phyloP scores from a whole-genome alignment of 2,113 vertebrate species.

The Sylvilagus bachmani region DNA sequence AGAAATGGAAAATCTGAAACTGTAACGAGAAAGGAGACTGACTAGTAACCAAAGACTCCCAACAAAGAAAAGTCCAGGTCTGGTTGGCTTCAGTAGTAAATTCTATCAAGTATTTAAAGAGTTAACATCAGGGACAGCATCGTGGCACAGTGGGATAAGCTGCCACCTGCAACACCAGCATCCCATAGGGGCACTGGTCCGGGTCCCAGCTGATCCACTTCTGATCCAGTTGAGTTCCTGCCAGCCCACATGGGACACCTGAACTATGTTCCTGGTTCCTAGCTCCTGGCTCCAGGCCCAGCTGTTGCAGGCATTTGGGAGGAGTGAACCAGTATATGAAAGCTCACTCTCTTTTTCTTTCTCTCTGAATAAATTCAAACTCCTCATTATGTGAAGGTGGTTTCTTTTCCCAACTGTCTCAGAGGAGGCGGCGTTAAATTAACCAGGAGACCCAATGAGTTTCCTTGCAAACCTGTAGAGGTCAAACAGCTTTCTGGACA shows the following conservation, averaged over 20 bases:
- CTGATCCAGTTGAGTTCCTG: too few relatives aligned
- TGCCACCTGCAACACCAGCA: too few relatives aligned
- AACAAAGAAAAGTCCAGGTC: background rate
- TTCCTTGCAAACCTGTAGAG: background rate
- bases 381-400: background rate
- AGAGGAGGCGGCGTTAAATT: background rate
- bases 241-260: too few relatives aligned
- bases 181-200: too few relatives aligned
- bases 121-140: background rate
- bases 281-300: too few relatives aligned
- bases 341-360: too few relatives aligned
- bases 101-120: background rate
- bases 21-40: background rate
- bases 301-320: too few relatives aligned
- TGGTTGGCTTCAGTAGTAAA: background rate
- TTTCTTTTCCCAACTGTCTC: background rate
- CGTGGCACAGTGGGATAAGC: too few relatives aligned
- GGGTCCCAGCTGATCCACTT: too few relatives aligned
- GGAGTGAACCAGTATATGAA: too few relatives aligned
- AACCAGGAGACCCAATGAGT: background rate
- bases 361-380: background rate
- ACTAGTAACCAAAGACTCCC: background rate
- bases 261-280: too few relatives aligned
- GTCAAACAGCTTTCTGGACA: background rate
- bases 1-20: background rate